Percentiles rank a stretch among this genome's conserved stretches.
phyloP scores from a whole-genome alignment of 1,140 invertebrate species.

The Oncopeltus fasciatus region DNA sequence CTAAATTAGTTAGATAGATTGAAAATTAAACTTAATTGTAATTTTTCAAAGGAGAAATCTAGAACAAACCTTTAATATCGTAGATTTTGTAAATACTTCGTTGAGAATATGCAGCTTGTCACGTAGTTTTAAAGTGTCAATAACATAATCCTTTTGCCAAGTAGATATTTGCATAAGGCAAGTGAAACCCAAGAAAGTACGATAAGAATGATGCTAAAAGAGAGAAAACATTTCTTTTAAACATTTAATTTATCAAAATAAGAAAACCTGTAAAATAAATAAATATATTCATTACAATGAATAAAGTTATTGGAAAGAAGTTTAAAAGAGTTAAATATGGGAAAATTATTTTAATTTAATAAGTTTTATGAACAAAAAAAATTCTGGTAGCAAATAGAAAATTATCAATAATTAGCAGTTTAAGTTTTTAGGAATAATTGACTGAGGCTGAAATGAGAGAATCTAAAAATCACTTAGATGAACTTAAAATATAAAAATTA shows the following conservation, averaged over 20 bases:
- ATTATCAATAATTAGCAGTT: too few relatives aligned
- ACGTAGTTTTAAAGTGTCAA: conserved; percentile 74
- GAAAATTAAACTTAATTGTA: too few relatives aligned
- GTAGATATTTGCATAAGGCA: conserved; percentile 94
- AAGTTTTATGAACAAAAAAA: too few relatives aligned
- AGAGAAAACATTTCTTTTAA: conserved; percentile 12
- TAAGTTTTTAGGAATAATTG: too few relatives aligned
- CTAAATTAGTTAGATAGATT: too few relatives aligned
- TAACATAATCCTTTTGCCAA: conserved; percentile 66
- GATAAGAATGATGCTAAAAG: conserved; percentile 60
- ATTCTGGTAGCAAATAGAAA: too few relatives aligned
- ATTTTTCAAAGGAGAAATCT: too few relatives aligned
- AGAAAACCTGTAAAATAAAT: not conserved
- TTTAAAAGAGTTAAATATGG: not conserved
- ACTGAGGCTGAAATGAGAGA: too few relatives aligned
- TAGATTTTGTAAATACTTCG: conserved; percentile 80
- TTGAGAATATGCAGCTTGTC: conserved; percentile 75
- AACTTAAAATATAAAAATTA: too few relatives aligned
- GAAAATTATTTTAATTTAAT: not conserved
- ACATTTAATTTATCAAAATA: not conserved
- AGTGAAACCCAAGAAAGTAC: conserved; percentile 71
- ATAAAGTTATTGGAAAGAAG: not conserved
- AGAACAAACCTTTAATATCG: conserved; percentile 85
- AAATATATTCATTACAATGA: not conserved
- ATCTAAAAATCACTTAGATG: too few relatives aligned